Evolutionary conservation across 1,140 invertebrate genomes (phyloP), one percentile per base, ranked within the genome.

Genomic region (Musca domestica): DNA sequence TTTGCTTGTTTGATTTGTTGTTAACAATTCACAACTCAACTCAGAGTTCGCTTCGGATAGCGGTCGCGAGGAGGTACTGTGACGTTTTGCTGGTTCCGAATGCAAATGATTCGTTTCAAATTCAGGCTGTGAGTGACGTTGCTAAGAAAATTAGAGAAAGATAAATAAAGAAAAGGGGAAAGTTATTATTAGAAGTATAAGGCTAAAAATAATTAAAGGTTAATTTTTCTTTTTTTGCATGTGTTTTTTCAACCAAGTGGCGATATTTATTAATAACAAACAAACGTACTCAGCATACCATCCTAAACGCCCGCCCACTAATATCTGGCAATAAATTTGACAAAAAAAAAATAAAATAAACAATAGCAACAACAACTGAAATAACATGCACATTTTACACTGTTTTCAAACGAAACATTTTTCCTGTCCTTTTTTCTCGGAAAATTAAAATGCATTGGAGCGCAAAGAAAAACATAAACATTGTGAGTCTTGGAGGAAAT

Each of bases 101-200:
- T 67, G 67, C n/a, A 25, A 66, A 70, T 67, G 71, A 72, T 71
- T 74, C 70, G 71, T 63, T 41, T 83, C 83, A 9, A 86, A 85
- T 69, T 87, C 85, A 14, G 85, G 84, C 25, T 85, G 85, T 10
- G 86, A 87, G 70, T 86, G 85, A 19, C 86, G 80, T 63, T 86
- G 84, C 82, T 86, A 83, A 74, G 54, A 30, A 67, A 78, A 34
- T 15, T 17, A 47, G 12, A 66, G 10, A 23, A 23, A 49, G 51
- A 34, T 65, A 49, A 22, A 65, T n/a, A 48, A 20, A 17, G 5
- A 15, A 47, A 17, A 2, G 23, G 22, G 3, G 7, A 10, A 7
- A 34, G 14, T 19, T 30, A 17, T 63, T 23, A 34, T 30, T 41
- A 64, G n/a, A 64, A 46, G 25, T 34, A 23, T 61, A 7, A 27